phyloP scores from a whole-genome alignment of 2,888 invertebrate species.

The Orthosia incerta region DNA sequence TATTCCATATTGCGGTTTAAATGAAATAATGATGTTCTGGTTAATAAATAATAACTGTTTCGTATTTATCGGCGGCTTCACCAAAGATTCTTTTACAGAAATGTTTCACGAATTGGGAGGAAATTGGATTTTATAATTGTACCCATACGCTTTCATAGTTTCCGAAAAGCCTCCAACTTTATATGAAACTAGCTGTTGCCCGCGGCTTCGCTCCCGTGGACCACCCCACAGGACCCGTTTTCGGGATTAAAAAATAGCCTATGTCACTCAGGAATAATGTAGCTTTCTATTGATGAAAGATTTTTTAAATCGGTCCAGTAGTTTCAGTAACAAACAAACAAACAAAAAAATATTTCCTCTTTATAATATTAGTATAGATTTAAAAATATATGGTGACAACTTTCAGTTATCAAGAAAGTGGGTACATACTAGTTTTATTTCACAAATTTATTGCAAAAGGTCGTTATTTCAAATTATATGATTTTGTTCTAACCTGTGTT shows the following conservation, averaged over 20 bases:
- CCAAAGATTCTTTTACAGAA: not conserved
- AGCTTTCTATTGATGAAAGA: too few relatives aligned
- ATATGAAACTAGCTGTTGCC: too few relatives aligned
- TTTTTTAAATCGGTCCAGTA: too few relatives aligned
- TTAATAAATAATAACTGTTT: constrained; percentile 21
- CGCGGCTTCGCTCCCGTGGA: too few relatives aligned
- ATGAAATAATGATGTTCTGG: constrained; percentile 26
- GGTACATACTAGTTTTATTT: not conserved
- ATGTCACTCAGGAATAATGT: too few relatives aligned
- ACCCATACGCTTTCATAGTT: not conserved
- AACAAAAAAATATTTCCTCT: too few relatives aligned
- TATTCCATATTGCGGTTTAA: constrained; percentile 36
- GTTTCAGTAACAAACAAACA: too few relatives aligned
- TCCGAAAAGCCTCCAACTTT: not conserved
- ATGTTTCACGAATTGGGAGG: not conserved
- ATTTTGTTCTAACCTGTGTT: constrained; percentile 22
- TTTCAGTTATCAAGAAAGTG: not conserved
- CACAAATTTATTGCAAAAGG: not conserved
- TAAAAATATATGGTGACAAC: not conserved
- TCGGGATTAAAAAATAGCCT: too few relatives aligned
- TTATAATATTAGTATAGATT: too few relatives aligned
- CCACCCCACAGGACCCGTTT: too few relatives aligned
- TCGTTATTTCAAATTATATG: not conserved
- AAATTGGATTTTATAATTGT: constrained; percentile 10
- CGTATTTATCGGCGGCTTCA: constrained; percentile 19